Evolutionary conservation across 2,888 invertebrate genomes (phyloP), one percentile per base, ranked within the genome.

Genomic region (Alviniconcha strummeri): DNA sequence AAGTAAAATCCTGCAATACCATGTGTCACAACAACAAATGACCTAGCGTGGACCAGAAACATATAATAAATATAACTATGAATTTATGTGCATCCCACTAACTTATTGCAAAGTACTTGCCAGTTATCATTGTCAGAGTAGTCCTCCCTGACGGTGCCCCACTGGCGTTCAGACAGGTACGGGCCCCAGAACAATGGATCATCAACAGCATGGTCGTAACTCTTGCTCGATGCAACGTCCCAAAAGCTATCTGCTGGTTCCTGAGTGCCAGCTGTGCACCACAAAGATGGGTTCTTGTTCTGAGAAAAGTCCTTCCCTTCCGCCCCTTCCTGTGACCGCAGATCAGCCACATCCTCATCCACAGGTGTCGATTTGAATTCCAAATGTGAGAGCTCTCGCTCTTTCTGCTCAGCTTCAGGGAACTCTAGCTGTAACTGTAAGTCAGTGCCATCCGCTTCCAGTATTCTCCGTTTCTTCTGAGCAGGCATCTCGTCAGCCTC

Each of bases 141-240:
- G 86, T 93, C 94, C 84, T 94, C 94, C 57, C 94, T 83, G 5
- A 94, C 93, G 4, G 94, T 94, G 6, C 93, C 93, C 94, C 94
- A 94, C 87, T 93, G 94, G 13, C 94, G 84, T 84, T 94, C 94
- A 6, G 93, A 90, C 67, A 94, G 87, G 86, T 93, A 94, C 5
- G 94, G 93, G 0, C 94, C 94, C 93, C 93, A 94, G 56, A 85
- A 85, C 67, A 85, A 57, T 54, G 86, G 86, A 54, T 86, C 86
- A 81, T 85, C 83, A 9, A 83, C 84, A 11, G 76, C 74, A 56
- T 85, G 81, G 36, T 86, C 84, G 56, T 77, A 69, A 36, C 54
- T 69, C 11, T 67, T 13, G 11, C 71, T 56, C 11, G 74, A 57
- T 36, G 74, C 13, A 17, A 57, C 11, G 17, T 78, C 57, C 60